Conservation (phyloP, 2,888 invertebrate species). For the Helicoverpa assulta region DNA sequence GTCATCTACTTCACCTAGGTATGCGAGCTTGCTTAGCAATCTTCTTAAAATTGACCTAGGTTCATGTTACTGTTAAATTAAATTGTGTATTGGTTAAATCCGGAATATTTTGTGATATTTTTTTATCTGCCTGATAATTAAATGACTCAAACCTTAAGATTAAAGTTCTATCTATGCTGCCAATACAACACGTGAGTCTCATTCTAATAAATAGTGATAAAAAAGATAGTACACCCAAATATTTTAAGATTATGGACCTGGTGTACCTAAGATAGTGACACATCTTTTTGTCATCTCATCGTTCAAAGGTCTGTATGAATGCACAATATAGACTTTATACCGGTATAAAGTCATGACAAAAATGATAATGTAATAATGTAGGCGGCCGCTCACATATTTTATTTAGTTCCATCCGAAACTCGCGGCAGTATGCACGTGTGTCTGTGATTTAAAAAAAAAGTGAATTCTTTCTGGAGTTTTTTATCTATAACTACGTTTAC, state of each 20-base stretch:
- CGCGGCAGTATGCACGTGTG: conserved; percentile 55
- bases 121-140: background rate
- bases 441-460: conserved; percentile 45
- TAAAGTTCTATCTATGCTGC: background rate
- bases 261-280: conserved; percentile 9
- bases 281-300: background rate
- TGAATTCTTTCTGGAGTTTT: conserved; percentile 33
- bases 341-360: conserved; percentile 11
- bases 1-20: background rate
- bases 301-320: conserved; percentile 29
- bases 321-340: conserved; percentile 12
- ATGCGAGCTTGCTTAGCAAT: background rate
- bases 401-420: conserved; percentile 50
- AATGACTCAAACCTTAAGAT: background rate
- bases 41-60: background rate
- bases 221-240: background rate
- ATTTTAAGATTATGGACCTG: background rate
- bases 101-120: background rate
- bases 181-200: background rate
- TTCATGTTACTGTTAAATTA: too few relatives aligned
- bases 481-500: conserved; percentile 29
- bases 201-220: conserved; percentile 2
- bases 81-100: too few relatives aligned
- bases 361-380: conserved; percentile 36
- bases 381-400: conserved; percentile 21